Conservation (phyloP, 2,888 invertebrate species). For the Selenia dentaria region DNA sequence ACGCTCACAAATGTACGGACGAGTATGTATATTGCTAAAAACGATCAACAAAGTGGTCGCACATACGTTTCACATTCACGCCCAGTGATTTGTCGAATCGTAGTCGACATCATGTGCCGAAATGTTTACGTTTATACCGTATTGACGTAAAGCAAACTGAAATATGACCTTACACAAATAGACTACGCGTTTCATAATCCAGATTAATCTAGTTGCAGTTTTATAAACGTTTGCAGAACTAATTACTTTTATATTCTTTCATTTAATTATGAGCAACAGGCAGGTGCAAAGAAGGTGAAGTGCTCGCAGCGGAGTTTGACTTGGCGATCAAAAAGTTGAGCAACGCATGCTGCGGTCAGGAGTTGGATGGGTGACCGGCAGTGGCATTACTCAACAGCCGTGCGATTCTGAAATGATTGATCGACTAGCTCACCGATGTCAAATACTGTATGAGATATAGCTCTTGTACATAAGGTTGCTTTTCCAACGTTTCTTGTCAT, state of each 20-base stretch:
- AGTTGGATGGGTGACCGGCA: too few species aligned
- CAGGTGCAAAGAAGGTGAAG: too few species aligned
- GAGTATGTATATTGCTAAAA: conserved; percentile 3
- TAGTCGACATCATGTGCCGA: conserved; percentile 9
- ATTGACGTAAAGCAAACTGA: conserved; percentile 5
- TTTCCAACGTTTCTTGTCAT: too few species aligned
- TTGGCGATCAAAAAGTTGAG: too few species aligned
- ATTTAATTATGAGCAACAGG: background rate
- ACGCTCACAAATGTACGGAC: conserved; percentile 13
- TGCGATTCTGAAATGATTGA: too few species aligned
- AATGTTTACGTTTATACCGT: conserved; percentile 10
- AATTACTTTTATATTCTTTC: background rate
- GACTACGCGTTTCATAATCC: background rate
- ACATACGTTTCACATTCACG: conserved; percentile 23
- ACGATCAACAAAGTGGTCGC: conserved; percentile 24
- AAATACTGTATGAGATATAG: too few species aligned
- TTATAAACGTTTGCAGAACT: background rate
- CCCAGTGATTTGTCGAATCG: conserved; percentile 26
- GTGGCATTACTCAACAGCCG: too few species aligned
- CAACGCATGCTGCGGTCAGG: too few species aligned
- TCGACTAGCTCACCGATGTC: too few species aligned
- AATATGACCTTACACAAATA: conserved; percentile 4
- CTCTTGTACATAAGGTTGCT: too few species aligned
- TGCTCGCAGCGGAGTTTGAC: too few species aligned
- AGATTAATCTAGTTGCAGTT: background rate